phyloP scores from a whole-genome alignment of 2,888 invertebrate genomes.

The Drosophila anomalata region DNA sequence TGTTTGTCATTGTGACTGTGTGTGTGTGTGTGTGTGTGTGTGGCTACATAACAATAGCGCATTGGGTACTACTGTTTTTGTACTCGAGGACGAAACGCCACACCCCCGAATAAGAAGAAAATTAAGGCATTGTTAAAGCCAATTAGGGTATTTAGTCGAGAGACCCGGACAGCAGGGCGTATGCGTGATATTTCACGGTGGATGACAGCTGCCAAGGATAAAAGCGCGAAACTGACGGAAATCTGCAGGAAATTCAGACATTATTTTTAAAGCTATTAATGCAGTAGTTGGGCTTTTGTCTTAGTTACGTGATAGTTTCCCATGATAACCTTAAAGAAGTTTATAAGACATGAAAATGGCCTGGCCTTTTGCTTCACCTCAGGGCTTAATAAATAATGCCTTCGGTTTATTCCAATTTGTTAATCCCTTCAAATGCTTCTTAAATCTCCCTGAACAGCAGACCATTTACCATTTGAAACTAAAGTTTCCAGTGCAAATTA shows the following conservation, averaged over 20 bases:
- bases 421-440: conserved; percentile 5
- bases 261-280: background rate
- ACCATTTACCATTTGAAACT: conserved; percentile 9
- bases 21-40: conserved; percentile 11
- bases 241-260: conserved; percentile 12
- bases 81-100: conserved; percentile 35
- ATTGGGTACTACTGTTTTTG: conserved; percentile 55
- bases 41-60: conserved; percentile 56
- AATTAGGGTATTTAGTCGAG: conserved; percentile 67
- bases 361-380: background rate
- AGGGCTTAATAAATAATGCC: background rate
- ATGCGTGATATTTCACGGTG: conserved; percentile 48
- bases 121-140: conserved; percentile 71
- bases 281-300: background rate
- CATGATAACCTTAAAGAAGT: background rate
- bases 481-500: conserved; percentile 40
- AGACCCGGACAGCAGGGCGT: conserved; percentile 45
- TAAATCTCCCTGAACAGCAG: background rate
- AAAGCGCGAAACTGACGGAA: conserved; percentile 24
- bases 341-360: background rate
- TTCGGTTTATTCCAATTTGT: conserved; percentile 12
- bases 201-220: conserved; percentile 22
- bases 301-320: background rate
- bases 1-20: conserved; percentile 20
- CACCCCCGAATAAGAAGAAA: conserved; percentile 51